phyloP scores from a whole-genome alignment of 2,797 vertebrate genomes.

The Eulemur coronatus region DNA sequence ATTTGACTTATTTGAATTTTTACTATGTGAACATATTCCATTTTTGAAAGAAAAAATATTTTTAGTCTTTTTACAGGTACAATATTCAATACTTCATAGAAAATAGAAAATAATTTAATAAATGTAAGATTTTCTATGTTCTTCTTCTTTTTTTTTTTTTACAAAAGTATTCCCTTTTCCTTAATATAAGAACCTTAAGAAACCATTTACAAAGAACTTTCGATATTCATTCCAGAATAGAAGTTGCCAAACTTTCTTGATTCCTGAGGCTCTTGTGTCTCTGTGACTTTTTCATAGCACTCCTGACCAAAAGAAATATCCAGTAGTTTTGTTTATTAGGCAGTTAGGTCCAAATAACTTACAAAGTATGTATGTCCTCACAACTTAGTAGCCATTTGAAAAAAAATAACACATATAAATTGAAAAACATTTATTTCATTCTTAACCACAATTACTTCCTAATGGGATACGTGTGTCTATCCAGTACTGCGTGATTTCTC shows the following conservation, averaged over 20 bases:
- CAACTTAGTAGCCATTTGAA: conserved; percentile 10
- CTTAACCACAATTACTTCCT: conserved; percentile 38
- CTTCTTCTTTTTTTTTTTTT: not conserved
- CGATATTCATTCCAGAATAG: not conserved
- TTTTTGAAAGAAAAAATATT: conserved; percentile 27
- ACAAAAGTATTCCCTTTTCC: not conserved
- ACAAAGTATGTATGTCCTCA: conserved; percentile 7
- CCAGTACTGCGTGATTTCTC: not conserved
- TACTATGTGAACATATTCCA: not conserved
- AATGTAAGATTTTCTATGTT: not conserved
- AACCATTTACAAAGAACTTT: not conserved
- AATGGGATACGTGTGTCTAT: not conserved
- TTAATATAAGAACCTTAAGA: not conserved
- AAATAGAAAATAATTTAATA: not conserved
- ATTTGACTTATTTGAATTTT: not conserved
- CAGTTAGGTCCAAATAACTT: not conserved
- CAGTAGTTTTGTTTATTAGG: not conserved
- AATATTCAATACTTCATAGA: not conserved
- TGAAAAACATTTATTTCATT: conserved; percentile 39
- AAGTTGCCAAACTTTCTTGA: not conserved
- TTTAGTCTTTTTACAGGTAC: not conserved
- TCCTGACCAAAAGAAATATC: not conserved
- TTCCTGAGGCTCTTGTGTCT: not conserved
- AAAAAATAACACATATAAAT: not conserved
- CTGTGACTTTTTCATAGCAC: not conserved